Evolutionary conservation across 2,888 invertebrate genomes (phyloP).

Genomic region (Ormyrus thymus): DNA sequence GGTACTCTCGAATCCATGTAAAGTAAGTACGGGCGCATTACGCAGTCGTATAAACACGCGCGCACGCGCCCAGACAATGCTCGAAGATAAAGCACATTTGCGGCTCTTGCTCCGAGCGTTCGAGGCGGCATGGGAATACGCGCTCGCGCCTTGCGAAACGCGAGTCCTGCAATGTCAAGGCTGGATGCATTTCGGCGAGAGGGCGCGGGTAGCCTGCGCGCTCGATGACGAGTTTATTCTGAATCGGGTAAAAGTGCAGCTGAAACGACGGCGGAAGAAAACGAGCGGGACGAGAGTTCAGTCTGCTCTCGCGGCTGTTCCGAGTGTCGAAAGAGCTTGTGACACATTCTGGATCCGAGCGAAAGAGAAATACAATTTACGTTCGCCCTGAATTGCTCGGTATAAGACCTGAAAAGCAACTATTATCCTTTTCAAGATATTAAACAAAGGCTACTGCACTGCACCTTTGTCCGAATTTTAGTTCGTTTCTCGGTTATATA

Average conservation of each 20-base stretch:
- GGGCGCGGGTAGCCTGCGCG: neutral
- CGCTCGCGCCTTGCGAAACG: neutral
- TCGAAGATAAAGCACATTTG: slow-evolving; percentile 36
- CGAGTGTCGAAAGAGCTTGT: slow-evolving; percentile 2
- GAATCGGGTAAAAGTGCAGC: too few relatives aligned
- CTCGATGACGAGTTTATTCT: neutral
- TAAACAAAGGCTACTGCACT: too few relatives aligned
- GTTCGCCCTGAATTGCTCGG: too few relatives aligned
- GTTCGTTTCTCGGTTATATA: neutral
- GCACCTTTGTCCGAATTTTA: too few relatives aligned
- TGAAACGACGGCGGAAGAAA: too few relatives aligned
- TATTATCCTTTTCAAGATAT: too few relatives aligned
- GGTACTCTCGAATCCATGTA: too few relatives aligned
- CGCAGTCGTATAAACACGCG: neutral
- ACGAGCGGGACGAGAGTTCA: too few relatives aligned
- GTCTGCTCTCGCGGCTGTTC: neutral
- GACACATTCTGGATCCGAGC: slow-evolving; percentile 2
- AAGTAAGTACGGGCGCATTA: slow-evolving; percentile 18
- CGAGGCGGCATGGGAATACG: neutral
- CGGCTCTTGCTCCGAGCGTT: slow-evolving; percentile 63
- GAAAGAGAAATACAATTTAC: neutral
- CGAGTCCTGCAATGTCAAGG: slow-evolving; percentile 1
- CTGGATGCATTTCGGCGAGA: neutral
- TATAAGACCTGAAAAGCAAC: too few relatives aligned
- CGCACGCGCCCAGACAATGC: slow-evolving; percentile 23